Conservation (phyloP, 2,888 invertebrate genomes). For the Drosophila mimica region DNA sequence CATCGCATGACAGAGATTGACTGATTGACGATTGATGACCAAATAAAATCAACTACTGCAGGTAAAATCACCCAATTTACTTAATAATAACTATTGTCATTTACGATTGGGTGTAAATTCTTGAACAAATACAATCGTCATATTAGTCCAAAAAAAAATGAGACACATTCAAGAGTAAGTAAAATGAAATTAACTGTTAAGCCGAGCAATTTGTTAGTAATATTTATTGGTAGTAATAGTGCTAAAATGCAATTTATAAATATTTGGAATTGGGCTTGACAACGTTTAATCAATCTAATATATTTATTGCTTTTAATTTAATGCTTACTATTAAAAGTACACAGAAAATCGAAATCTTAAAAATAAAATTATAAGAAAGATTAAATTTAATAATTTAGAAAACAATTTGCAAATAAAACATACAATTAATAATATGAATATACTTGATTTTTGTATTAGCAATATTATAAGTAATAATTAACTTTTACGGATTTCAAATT, state of each 20-base stretch:
- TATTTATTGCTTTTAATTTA: not conserved
- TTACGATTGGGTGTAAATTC: constrained; percentile 50
- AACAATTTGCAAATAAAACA: too few relatives aligned
- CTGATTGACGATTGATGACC: constrained; percentile 69
- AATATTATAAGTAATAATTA: too few relatives aligned
- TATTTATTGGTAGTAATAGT: not conserved
- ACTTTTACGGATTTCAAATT: not conserved
- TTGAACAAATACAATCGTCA: constrained; percentile 29
- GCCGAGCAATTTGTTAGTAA: not conserved
- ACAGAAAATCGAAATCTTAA: not conserved
- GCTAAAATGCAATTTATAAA: not conserved
- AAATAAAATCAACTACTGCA: constrained; percentile 1
- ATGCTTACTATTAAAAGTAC: not conserved
- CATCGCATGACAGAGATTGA: constrained; percentile 48
- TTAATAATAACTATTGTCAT: constrained; percentile 11
- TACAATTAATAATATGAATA: too few relatives aligned
- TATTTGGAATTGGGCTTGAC: not conserved
- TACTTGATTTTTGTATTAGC: too few relatives aligned
- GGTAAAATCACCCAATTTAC: constrained; percentile 23
- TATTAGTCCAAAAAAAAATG: not conserved
- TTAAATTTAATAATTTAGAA: not conserved
- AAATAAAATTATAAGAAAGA: not conserved
- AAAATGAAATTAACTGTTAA: not conserved
- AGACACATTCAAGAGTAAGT: not conserved
- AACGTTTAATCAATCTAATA: not conserved